phyloP scores from a whole-genome alignment of 2,113 vertebrate genomes.

The Sapajus apella region DNA sequence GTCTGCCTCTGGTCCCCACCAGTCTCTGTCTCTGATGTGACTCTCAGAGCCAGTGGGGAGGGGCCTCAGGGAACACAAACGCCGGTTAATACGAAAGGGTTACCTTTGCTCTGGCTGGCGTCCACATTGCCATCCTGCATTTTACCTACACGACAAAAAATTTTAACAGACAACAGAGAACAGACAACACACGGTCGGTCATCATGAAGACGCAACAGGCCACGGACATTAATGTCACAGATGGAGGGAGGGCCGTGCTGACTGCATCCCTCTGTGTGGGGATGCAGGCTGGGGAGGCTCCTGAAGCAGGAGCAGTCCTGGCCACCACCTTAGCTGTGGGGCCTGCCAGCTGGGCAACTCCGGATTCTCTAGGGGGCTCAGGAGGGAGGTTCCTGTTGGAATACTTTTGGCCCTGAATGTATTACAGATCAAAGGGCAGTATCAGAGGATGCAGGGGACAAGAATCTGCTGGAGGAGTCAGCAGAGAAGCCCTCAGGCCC shows the following conservation, averaged over 20 bases:
- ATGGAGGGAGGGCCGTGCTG: conserved; percentile 75
- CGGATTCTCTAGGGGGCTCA: not conserved
- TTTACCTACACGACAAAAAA: conserved; percentile 99
- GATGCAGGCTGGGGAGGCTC: not conserved
- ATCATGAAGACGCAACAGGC: conserved; percentile 86
- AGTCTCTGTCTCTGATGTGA: not conserved
- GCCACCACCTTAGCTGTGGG: not conserved
- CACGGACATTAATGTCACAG: conserved; percentile 84
- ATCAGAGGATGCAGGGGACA: not conserved
- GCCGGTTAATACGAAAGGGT: conserved; percentile 84
- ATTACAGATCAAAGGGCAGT: not conserved
- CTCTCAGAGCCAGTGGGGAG: not conserved
- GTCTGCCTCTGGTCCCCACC: not conserved
- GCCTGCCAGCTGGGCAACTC: not conserved
- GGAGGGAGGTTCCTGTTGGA: not conserved
- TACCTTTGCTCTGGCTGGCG: conserved; percentile 99
- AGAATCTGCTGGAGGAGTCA: not conserved
- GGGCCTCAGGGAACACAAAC: conserved; percentile 12
- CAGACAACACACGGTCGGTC: conserved; percentile 91
- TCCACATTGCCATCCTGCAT: conserved; percentile 99
- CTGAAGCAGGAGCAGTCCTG: not conserved
- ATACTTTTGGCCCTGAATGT: not conserved
- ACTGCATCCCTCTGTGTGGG: not conserved
- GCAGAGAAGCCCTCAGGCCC: not conserved
- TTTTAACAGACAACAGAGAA: conserved; percentile 96